Evolutionary conservation across 2,113 vertebrate genomes (phyloP).

Genomic region (Pandion haliaetus): DNA sequence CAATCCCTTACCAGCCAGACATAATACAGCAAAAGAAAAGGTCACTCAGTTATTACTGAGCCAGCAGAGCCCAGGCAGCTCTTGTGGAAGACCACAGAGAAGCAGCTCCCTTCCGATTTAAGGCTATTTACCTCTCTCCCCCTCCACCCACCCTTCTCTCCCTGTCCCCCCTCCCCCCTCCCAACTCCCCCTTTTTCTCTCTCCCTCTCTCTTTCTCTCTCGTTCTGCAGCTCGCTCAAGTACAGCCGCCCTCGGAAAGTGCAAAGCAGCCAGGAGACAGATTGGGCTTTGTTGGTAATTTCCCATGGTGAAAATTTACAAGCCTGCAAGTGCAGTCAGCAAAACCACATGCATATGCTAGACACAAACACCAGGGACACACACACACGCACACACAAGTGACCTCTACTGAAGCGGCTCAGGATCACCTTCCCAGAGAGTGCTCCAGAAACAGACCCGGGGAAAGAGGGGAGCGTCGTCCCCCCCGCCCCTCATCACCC

Average conservation of each 20-base stretch:
- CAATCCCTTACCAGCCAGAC: slow-evolving; percentile 85
- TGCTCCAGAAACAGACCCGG: background rate
- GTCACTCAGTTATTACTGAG: slow-evolving; percentile 86
- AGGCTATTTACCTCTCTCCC: slow-evolving; percentile 77
- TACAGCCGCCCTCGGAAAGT: slow-evolving; percentile 75
- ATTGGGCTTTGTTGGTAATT: slow-evolving; percentile 81
- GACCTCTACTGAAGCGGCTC: slow-evolving; percentile 59
- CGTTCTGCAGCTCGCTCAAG: slow-evolving; percentile 74
- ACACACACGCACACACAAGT: slow-evolving; percentile 33
- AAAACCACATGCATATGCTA: slow-evolving; percentile 68
- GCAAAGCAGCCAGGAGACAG: slow-evolving; percentile 77
- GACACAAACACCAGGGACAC: slow-evolving; percentile 67
- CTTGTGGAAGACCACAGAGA: slow-evolving; percentile 71
- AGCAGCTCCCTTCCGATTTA: slow-evolving; percentile 77
- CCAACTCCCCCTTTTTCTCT: background rate
- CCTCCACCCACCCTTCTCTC: slow-evolving; percentile 19
- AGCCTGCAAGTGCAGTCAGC: slow-evolving; percentile 74
- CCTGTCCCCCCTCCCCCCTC: background rate
- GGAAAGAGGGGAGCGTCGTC: background rate
- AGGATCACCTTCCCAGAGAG: slow-evolving; percentile 23
- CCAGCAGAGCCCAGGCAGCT: slow-evolving; percentile 71
- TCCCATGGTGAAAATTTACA: slow-evolving; percentile 80
- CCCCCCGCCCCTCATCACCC: too few relatives aligned
- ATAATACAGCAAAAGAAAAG: slow-evolving; percentile 82
- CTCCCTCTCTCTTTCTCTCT: slow-evolving; percentile 14